Evolutionary conservation across 2,113 vertebrate species (phyloP).

Genomic region (Pantherophis guttatus): DNA sequence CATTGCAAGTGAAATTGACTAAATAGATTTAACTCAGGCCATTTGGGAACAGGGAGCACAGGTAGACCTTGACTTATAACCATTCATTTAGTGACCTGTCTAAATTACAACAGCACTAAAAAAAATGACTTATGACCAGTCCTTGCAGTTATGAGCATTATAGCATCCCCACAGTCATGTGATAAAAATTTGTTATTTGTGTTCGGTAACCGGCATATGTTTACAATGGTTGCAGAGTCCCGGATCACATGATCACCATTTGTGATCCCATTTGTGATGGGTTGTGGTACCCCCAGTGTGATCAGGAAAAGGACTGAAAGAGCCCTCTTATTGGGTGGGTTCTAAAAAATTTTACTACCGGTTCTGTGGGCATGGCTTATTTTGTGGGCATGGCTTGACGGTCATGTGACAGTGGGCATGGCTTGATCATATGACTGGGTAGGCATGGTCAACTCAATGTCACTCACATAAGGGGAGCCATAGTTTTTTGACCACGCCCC

Average conservation of each 20-base stretch:
- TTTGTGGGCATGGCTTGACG: no score
- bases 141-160: background rate
- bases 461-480: no score
- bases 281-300: background rate
- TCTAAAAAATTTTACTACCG: no score
- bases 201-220: background rate
- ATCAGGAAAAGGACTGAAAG: background rate
- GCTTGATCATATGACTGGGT: no score
- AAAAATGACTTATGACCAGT: background rate
- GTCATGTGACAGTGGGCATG: no score
- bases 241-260: background rate
- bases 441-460: no score
- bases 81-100: background rate
- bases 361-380: no score
- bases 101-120: background rate
- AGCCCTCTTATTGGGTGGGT: no score
- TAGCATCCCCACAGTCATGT: background rate
- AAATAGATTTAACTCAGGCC: background rate
- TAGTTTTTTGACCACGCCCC: no score
- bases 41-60: background rate
- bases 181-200: background rate
- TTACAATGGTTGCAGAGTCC: background rate
- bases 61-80: background rate
- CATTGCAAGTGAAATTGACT: background rate
- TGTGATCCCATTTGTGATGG: background rate